Base-by-base conservation (phyloP, 1,140 invertebrate species). In the Wasmannia auropunctata region DNA sequence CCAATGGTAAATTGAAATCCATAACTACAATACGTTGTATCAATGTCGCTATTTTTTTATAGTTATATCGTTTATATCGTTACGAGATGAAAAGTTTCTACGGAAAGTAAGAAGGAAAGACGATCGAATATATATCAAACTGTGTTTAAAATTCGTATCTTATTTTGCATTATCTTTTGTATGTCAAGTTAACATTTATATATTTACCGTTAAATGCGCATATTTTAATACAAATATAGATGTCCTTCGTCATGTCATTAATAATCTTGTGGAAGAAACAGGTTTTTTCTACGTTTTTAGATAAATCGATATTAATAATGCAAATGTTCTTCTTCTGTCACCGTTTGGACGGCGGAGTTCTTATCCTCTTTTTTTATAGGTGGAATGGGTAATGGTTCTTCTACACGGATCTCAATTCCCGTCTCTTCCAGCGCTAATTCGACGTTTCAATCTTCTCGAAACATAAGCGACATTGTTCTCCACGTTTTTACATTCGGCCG, bases 401-500 rank as follows among this genome's bases (percentile, higher is more conserved):
- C 67, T 43, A 10, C 31, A 25, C 65, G 25, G 10, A 81, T 1
- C 25, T 34, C 58, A 63, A 62, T 62, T 77, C 25, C 31, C 37
- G 72, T 1, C 63, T 80, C 49, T 40, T 31, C 63, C 28, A n/a
- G 25, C 54, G 34, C 25, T 70, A 43, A 81, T 81, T 81, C 49
- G 31, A 81, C 49, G 65, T 72, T 72, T 70, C 65, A 81, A 81
- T 72, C 79, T 56, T n/a, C 65, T 70, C 49, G 22, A 81, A 70
- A 70, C 46, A 43, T 43, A 72, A 81, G 79, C 65, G 79, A 40
- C 79, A 81, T 81, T 72, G 65, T 72, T 54, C 69, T 49, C 22
- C 77, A 16, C 19, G 37, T 72, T 81, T 81, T 81, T 81, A 81
- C 19, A 65, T 81, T 40, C 34, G 19, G 51, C 25, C 79, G 65